Base-by-base conservation (phyloP, 2,113 vertebrate species). In the Propithecus coquereli region DNA sequence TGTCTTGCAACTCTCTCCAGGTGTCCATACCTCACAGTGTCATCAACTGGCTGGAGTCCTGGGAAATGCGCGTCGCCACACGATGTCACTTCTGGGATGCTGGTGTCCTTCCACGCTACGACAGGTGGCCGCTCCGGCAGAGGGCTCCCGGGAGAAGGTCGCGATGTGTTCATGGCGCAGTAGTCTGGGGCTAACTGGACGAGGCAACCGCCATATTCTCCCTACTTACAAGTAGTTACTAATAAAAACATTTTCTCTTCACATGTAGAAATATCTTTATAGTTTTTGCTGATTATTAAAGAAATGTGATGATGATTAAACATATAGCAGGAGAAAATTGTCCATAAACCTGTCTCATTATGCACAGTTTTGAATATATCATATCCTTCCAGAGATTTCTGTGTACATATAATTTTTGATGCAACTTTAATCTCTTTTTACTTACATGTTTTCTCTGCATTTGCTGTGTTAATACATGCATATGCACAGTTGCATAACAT, bases 91-190 rank as follows among this genome's bases (percentile, higher is more conserved):
- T 80, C 17, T 2, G 40, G 50, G 50, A 18, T 34, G 30, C 66
- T 32, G 63, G 8, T 8, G n/a, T 70, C 40, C 40, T 43, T 43
- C 17, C 43, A 32, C 47, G 40, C 4, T 27, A 3, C 3, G 13
- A 8, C 0, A 0, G 34, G 66, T 18, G 34, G 47, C 43, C 17
- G 0, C 34, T 22, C 22, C 8, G 1, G 22, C 57, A 6, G 20
- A 3, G 1, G 45, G 50, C 23, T 30, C 68, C 43, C 11, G 7
- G 34, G 16, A 54, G 6, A 88, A 84, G 79, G 45, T 5, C 40
- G 2, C 4, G 2, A 14, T 8, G 0, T 65, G 57, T 10, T 40
- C 22, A 10, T 12, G 32, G 32, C 4, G 6, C 40, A 12, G 8
- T 2, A 3, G 22, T 43, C 70, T 40, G 59, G 43, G 22, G 13